These are phyloP conservation scores for Tragelaphus scriptus DNA, from an alignment of 2,113 vertebrate genomes.

Conservation along the genomic window DNA sequence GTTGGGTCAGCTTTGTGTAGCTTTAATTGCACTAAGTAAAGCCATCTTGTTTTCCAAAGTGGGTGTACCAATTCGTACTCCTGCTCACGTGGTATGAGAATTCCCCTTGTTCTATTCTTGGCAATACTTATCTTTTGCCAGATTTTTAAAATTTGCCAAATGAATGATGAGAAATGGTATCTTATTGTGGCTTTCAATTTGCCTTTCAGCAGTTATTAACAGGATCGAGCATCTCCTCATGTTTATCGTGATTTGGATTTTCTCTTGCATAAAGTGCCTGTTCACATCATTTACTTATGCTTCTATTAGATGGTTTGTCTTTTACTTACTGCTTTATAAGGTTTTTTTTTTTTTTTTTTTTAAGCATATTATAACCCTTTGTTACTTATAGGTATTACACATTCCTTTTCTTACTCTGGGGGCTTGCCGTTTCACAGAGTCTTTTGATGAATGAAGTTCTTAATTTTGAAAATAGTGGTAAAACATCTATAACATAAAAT, in stretches of 20 bases:
- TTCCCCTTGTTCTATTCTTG: background rate
- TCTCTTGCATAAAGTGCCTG: background rate
- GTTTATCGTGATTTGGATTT: background rate
- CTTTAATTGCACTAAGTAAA: background rate
- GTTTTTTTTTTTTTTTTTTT: background rate
- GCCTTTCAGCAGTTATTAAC: background rate
- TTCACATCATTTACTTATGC: background rate
- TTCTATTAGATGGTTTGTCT: background rate
- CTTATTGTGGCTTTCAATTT: background rate
- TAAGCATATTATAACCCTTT: background rate
- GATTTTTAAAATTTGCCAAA: background rate
- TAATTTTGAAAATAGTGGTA: background rate
- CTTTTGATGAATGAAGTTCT: background rate
- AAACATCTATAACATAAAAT: background rate
- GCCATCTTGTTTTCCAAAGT: background rate
- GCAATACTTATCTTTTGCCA: background rate
- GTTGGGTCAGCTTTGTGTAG: background rate
- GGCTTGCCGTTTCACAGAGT: background rate
- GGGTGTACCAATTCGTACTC: accelerated
- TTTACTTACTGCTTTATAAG: background rate
- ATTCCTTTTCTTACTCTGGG: background rate
- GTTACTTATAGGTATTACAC: background rate
- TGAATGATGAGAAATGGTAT: background rate
- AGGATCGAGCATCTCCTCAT: background rate
- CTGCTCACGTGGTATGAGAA: background rate